Evolutionary conservation across 2,888 invertebrate species (phyloP).

Genomic region (Meteorus cinctellus): DNA sequence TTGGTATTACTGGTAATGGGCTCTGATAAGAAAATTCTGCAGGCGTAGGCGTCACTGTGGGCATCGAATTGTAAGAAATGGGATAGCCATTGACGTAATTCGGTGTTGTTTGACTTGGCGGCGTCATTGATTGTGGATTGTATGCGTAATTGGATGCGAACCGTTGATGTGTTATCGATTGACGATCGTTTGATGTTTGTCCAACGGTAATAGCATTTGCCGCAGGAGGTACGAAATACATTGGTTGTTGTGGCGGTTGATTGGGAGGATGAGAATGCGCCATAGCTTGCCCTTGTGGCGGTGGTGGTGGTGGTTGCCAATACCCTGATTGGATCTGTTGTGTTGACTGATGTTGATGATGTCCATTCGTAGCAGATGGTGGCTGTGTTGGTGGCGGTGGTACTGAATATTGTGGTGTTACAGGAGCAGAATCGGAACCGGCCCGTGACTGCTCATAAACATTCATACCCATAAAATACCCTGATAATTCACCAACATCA

Average conservation of each 20-base stretch:
- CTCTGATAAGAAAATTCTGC: slow-evolving; percentile 68
- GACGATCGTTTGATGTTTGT: slow-evolving; percentile 63
- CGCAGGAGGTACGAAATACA: slow-evolving; percentile 70
- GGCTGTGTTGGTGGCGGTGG: slow-evolving; percentile 57
- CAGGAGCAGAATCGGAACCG: slow-evolving; percentile 59
- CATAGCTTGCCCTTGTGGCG: slow-evolving; percentile 9
- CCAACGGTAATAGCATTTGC: slow-evolving; percentile 64
- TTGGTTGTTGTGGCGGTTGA: slow-evolving; percentile 65
- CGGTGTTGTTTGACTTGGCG: slow-evolving; percentile 67
- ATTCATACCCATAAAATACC: slow-evolving; percentile 70
- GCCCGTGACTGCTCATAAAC: slow-evolving; percentile 65
- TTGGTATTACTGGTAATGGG: slow-evolving; percentile 67
- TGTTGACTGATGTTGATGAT: slow-evolving; percentile 55
- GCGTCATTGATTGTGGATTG: slow-evolving; percentile 67
- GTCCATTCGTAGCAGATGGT: slow-evolving; percentile 55
- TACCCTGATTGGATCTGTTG: slow-evolving; percentile 64
- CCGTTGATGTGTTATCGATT: slow-evolving; percentile 61
- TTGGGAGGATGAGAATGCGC: slow-evolving; percentile 28
- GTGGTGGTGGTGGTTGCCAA: slow-evolving; percentile 67
- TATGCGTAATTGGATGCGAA: slow-evolving; percentile 66
- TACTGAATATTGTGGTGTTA: slow-evolving; percentile 63
- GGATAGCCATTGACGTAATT: slow-evolving; percentile 69
- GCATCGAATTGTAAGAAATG: slow-evolving; percentile 67
- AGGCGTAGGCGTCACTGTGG: slow-evolving; percentile 64
- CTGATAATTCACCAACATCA: slow-evolving; percentile 67